phyloP scores from a whole-genome alignment of 2,888 invertebrate species.

The Biston betularia region DNA sequence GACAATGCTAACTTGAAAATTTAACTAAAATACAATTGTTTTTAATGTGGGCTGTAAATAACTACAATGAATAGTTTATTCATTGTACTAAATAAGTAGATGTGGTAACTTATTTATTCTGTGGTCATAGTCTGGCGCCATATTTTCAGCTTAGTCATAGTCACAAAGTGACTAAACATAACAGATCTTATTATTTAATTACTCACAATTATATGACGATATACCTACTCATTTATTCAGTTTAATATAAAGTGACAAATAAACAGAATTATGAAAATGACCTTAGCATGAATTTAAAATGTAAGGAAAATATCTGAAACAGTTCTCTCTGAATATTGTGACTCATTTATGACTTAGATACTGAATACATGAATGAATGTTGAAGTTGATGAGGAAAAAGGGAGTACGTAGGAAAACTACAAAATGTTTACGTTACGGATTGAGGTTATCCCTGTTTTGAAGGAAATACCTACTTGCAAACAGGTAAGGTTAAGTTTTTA shows the following conservation, averaged over 20 bases:
- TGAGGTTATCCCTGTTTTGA: constrained; percentile 7
- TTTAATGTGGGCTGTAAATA: no score
- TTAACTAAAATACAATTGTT: no score
- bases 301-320: constrained; percentile 48
- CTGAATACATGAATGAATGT: constrained; percentile 16
- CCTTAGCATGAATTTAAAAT: constrained; percentile 44
- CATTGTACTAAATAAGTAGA: no score
- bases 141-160: constrained; percentile 14
- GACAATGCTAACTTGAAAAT: no score
- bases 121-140: constrained; percentile 17
- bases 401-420: constrained; percentile 1
- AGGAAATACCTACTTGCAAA: neutral
- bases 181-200: constrained; percentile 17
- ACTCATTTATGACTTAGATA: constrained; percentile 9
- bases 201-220: constrained; percentile 34
- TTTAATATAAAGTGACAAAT: constrained; percentile 8
- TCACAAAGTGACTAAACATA: constrained; percentile 21
- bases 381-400: constrained; percentile 4
- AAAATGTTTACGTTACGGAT: constrained; percentile 8
- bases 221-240: constrained; percentile 8
- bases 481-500: neutral
- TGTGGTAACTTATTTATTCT: neutral
- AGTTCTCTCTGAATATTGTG: neutral
- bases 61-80: no score
- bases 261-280: neutral